These are phyloP conservation scores for Seriola quinqueradiata DNA, from an alignment of 2,113 vertebrate species.

Conservation along the genomic window DNA sequence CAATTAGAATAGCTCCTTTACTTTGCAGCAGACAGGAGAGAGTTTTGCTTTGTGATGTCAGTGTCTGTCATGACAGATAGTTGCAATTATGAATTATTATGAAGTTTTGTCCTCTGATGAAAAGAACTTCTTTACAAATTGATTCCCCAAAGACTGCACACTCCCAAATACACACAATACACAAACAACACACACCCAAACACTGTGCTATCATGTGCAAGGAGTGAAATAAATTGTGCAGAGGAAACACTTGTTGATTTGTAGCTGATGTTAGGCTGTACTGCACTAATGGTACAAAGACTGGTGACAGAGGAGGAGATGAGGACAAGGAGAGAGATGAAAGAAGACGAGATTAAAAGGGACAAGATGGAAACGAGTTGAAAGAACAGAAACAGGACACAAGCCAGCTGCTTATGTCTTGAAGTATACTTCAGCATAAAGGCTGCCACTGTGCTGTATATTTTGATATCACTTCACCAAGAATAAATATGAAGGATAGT, in stretches of 20 bases:
- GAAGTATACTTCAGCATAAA: slow-evolving; percentile 14
- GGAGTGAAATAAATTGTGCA: slow-evolving; percentile 12
- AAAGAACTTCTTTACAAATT: slow-evolving; percentile 37
- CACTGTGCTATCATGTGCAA: not conserved
- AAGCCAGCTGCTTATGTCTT: slow-evolving; percentile 21
- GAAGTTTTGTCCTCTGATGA: slow-evolving; percentile 30
- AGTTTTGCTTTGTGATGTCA: slow-evolving; percentile 27
- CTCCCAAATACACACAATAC: slow-evolving; percentile 1
- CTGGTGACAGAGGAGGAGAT: not conserved
- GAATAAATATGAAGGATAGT: slow-evolving; percentile 13
- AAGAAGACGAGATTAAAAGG: slow-evolving; percentile 26
- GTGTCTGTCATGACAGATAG: slow-evolving; percentile 27
- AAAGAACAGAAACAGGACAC: slow-evolving; percentile 26
- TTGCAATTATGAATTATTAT: slow-evolving; percentile 40
- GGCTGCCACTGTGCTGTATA: not conserved
- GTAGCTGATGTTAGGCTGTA: slow-evolving; percentile 17
- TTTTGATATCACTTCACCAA: slow-evolving; percentile 23
- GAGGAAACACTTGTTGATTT: slow-evolving; percentile 26
- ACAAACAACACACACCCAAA: slow-evolving; percentile 4
- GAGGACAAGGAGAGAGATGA: slow-evolving; percentile 26
- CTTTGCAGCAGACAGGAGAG: not conserved
- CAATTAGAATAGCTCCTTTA: slow-evolving; percentile 23
- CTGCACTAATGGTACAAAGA: slow-evolving; percentile 21
- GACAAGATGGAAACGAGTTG: slow-evolving; percentile 18
- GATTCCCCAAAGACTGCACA: slow-evolving; percentile 27